Conservation (phyloP, 2,797 vertebrate genomes). For the Gymnothorax reevesii region DNA sequence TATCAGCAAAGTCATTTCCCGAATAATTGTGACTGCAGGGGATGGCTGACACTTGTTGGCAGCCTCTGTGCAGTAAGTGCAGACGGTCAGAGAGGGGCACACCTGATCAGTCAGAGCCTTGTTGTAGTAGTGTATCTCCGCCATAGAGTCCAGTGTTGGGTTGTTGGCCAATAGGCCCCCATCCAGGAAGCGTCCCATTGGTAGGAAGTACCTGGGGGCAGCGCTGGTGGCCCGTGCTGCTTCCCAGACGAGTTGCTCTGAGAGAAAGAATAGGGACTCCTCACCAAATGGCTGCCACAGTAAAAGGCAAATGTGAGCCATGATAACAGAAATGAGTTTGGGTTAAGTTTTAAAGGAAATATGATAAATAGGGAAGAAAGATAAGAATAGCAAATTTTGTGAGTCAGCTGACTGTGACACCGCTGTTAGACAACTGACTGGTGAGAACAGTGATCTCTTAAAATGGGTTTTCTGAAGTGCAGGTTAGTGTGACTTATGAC, state of each 20-base stretch:
- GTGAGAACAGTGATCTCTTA: not conserved
- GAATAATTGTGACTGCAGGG: no score
- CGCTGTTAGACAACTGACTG: not conserved
- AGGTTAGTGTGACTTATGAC: not conserved
- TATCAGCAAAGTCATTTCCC: no score
- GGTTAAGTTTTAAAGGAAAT: no score
- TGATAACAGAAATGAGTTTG: not conserved
- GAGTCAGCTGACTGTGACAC: not conserved
- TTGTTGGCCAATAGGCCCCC: slow-evolving; percentile 95
- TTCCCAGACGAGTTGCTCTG: slow-evolving; percentile 93
- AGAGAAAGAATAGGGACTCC: not conserved
- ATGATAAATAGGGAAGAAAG: no score
- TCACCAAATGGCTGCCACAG: not conserved
- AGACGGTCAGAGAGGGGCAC: not conserved
- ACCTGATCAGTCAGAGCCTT: slow-evolving; percentile 72
- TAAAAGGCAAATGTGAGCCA: not conserved
- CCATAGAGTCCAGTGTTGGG: slow-evolving; percentile 90
- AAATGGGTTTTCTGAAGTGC: not conserved
- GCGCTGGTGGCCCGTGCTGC: slow-evolving; percentile 95
- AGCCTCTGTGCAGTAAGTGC: not conserved
- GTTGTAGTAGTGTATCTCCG: slow-evolving; percentile 91
- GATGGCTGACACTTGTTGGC: not conserved
- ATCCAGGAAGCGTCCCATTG: slow-evolving; percentile 92
- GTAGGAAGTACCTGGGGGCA: slow-evolving; percentile 92
- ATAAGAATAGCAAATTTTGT: not conserved